Conservation (phyloP, 2,888 invertebrate species). For the Epinotia demarniana region DNA sequence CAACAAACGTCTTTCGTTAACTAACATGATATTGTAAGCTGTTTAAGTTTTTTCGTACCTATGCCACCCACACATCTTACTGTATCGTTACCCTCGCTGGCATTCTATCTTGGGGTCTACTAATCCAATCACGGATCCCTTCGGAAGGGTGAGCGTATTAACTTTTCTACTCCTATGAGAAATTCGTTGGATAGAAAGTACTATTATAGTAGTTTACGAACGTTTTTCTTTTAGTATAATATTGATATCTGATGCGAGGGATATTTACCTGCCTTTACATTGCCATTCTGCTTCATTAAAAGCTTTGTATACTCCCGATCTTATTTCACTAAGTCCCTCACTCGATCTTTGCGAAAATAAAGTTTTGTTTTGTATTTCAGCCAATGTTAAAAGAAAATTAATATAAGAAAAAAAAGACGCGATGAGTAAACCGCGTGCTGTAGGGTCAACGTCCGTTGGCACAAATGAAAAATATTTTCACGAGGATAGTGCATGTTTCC, state of each 20-base stretch:
- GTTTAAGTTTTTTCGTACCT: constrained; percentile 8
- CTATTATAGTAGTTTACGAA: constrained; percentile 25
- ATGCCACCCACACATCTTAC: constrained; percentile 8
- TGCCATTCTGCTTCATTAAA: constrained; percentile 4
- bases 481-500: constrained; percentile 44
- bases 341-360: not conserved
- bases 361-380: not conserved
- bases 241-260: not conserved
- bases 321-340: not conserved
- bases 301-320: too few species aligned
- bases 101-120: constrained; percentile 58
- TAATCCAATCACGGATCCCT: constrained; percentile 73
- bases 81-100: constrained; percentile 45
- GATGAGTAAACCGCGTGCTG: not conserved
- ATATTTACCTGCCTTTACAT: constrained; percentile 21
- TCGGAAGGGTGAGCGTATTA: constrained; percentile 50
- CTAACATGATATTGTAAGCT: constrained; percentile 18
- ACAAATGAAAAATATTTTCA: constrained; percentile 42
- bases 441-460: constrained; percentile 22
- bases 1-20: constrained; percentile 25
- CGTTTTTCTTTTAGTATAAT: constrained; percentile 22
- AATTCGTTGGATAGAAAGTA: constrained; percentile 17
- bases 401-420: not conserved
- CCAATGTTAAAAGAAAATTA: not conserved
- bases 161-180: constrained; percentile 33